A percentile compares a stretch with the other conserved stretches of the same genome.
Conservation (phyloP, 2,888 invertebrate species). For the Cataglyphis rosenhaueri region DNA sequence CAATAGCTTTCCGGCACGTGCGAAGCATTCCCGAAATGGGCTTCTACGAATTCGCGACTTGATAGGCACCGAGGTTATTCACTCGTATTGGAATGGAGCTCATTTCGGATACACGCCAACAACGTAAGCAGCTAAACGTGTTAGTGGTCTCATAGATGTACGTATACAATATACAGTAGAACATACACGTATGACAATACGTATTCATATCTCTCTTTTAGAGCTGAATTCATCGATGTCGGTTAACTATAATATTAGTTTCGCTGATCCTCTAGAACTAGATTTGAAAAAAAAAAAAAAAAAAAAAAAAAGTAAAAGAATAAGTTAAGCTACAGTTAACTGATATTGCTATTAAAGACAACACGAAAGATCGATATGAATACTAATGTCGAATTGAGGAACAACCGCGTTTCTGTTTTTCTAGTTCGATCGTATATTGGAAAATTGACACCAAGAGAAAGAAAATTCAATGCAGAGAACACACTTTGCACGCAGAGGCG, state of each 20-base stretch:
- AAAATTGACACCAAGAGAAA: constrained; percentile 26
- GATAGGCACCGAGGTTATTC: background rate
- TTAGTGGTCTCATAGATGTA: constrained; percentile 60
- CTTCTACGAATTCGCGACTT: constrained; percentile 12
- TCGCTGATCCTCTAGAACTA: background rate
- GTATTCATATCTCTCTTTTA: constrained; percentile 52
- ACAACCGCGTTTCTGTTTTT: constrained; percentile 25
- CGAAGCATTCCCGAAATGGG: constrained; percentile 48
- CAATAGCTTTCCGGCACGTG: constrained; percentile 48
- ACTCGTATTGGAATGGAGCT: constrained; percentile 8
- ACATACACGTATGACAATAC: constrained; percentile 22
- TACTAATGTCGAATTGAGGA: constrained; percentile 12
- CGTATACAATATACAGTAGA: constrained; percentile 41
- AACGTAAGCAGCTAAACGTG: constrained; percentile 57
- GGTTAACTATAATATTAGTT: constrained; percentile 13
- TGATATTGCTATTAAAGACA: background rate
- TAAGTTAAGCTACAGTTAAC: constrained; percentile 11
- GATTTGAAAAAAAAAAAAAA: background rate
- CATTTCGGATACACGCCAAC: constrained; percentile 49
- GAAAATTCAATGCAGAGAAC: constrained; percentile 23
- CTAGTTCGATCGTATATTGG: background rate
- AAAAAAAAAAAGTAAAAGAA: background rate
- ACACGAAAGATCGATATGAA: constrained; percentile 39
- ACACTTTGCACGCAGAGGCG: background rate
- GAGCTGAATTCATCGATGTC: constrained; percentile 2